Evolutionary conservation across 53 echinoderm and acorn worm genomes (phyloP).

Genomic region (Arbacia lixula): DNA sequence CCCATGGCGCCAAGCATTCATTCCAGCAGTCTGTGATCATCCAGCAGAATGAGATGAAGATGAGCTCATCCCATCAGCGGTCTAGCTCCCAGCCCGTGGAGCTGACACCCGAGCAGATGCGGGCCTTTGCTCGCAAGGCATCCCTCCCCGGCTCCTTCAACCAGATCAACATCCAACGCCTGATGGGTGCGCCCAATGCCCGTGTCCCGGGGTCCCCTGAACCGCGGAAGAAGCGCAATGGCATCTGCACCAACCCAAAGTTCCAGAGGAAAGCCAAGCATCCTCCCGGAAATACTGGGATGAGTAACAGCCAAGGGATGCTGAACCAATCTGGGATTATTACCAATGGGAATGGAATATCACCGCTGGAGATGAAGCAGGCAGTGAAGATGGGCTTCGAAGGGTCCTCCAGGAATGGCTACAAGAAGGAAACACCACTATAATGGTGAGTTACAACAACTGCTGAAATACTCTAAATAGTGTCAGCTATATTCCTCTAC

Average conservation of each 20-base stretch:
- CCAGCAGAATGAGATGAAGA: constrained; percentile 42
- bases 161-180: constrained; percentile 84
- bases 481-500: no score
- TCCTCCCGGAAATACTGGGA: constrained; percentile 73
- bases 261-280: constrained; percentile 69
- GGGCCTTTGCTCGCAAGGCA: constrained; percentile 82
- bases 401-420: constrained; percentile 90
- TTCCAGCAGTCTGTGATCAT: constrained; percentile 49
- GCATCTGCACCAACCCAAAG: constrained; percentile 97
- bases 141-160: constrained; percentile 94
- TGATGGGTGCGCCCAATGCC: constrained; percentile 52
- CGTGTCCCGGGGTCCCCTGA: constrained; percentile 83
- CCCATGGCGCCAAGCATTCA: constrained; percentile 45
- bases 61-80: constrained; percentile 44
- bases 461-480: no score
- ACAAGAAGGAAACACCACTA: constrained; percentile 98
- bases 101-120: constrained; percentile 44
- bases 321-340: constrained; percentile 68
- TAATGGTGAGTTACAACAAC: constrained; percentile 68
- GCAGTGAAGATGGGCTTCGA: constrained; percentile 90
- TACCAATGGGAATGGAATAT: constrained; percentile 75
- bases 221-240: constrained; percentile 68
- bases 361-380: constrained; percentile 92
- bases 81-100: constrained; percentile 70
- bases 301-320: constrained; percentile 77